These are phyloP conservation scores for Zaprionus lachaisei DNA, from an alignment of 1,140 invertebrate genomes.

Conservation along the genomic window DNA sequence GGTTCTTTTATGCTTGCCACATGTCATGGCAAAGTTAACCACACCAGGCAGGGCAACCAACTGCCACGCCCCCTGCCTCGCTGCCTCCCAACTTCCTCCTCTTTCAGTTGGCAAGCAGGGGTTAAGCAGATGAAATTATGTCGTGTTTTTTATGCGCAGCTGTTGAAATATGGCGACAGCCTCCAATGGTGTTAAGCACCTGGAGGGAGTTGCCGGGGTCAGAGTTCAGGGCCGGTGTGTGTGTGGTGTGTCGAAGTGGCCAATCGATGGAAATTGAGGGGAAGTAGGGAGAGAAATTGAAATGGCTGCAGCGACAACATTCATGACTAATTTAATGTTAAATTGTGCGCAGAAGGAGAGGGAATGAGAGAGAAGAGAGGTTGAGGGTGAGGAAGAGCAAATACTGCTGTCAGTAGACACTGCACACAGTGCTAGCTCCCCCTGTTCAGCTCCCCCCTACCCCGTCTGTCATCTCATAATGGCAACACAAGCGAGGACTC, in stretches of 20 bases:
- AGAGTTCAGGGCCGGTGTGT: no score
- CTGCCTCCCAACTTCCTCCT: not conserved
- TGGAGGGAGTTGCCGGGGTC: not conserved
- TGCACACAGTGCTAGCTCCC: not conserved
- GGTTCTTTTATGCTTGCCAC: conserved; percentile 82
- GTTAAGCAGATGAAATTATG: conserved; percentile 57
- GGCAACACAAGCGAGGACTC: conserved; percentile 50
- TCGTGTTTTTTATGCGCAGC: conserved; percentile 56
- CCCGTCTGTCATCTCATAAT: conserved; percentile 34
- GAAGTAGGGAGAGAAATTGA: conserved; percentile 53
- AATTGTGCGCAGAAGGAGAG: conserved; percentile 52
- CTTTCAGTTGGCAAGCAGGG: conserved; percentile 32
- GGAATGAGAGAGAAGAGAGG: not conserved
- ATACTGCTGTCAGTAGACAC: not conserved
- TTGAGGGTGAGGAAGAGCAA: not conserved
- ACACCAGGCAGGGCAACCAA: conserved; percentile 53
- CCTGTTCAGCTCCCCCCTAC: not conserved
- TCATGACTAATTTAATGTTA: conserved; percentile 67
- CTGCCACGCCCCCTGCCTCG: conserved; percentile 23
- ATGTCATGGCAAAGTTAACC: conserved; percentile 80
- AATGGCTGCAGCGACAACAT: conserved; percentile 60
- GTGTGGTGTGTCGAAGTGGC: not conserved
- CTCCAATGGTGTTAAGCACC: conserved; percentile 5
- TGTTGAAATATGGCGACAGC: conserved; percentile 45
- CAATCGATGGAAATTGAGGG: conserved; percentile 66